These are phyloP conservation scores for Lasioglossum vierecki DNA, from an alignment of 2,888 invertebrate species.

Conservation along the genomic window DNA sequence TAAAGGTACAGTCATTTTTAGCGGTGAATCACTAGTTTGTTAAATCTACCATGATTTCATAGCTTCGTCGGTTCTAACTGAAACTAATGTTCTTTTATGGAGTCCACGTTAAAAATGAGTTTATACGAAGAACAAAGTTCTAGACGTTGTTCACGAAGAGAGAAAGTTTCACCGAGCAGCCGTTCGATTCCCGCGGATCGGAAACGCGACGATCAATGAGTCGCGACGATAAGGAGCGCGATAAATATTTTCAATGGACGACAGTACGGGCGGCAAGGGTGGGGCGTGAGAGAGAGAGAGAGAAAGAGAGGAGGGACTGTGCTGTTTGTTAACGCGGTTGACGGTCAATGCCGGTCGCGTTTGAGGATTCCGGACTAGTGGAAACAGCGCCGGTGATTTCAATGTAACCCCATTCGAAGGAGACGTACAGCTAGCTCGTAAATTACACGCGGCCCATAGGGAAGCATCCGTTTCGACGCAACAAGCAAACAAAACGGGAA, in stretches of 20 bases:
- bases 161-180: neutral
- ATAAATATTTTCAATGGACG: neutral
- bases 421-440: neutral
- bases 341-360: constrained; percentile 5
- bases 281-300: neutral
- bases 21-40: too few species aligned
- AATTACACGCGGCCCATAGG: neutral
- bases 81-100: too few species aligned
- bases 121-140: neutral
- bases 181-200: neutral
- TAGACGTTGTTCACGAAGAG: neutral
- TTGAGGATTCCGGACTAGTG: neutral
- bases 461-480: constrained; percentile 4
- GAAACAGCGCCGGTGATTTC: neutral
- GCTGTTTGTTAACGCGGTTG: constrained; percentile 3
- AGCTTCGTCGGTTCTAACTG: too few species aligned
- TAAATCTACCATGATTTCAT: too few species aligned
- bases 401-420: neutral
- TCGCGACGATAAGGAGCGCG: neutral
- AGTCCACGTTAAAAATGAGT: too few species aligned
- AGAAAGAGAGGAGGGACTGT: neutral
- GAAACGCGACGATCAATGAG: neutral
- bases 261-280: neutral
- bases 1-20: too few species aligned
- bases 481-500: constrained; percentile 2